phyloP scores from a whole-genome alignment of 1,140 invertebrate genomes.

The Spodoptera litura region DNA sequence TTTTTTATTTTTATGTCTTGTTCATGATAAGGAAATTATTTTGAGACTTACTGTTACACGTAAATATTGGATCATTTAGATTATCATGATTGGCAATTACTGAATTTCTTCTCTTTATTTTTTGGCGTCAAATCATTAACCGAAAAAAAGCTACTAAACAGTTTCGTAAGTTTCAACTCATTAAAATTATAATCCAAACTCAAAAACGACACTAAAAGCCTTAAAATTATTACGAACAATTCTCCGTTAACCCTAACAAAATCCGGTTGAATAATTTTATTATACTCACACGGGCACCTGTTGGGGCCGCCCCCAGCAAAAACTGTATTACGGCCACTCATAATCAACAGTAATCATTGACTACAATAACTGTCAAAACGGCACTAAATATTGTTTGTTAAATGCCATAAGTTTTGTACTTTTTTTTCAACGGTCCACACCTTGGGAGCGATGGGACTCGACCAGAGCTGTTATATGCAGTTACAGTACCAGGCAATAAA shows the following conservation, averaged over 20 bases:
- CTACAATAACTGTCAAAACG: conserved; percentile 82
- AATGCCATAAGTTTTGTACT: conserved; percentile 74
- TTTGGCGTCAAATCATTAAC: not conserved
- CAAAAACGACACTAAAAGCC: not conserved
- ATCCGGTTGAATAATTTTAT: conserved; percentile 44
- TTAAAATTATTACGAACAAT: conserved; percentile 14
- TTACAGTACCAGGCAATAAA: no score
- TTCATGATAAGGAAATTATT: not conserved
- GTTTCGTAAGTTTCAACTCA: no score
- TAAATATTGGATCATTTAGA: not conserved
- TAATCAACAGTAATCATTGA: conserved; percentile 81
- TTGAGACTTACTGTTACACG: no score
- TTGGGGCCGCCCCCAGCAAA: conserved; percentile 61
- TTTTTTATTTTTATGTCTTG: conserved; percentile 36
- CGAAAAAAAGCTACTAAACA: conserved; percentile 6
- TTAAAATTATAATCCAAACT: not conserved
- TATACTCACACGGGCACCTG: conserved; percentile 57
- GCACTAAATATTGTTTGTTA: conserved; percentile 85
- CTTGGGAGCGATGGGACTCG: conserved; percentile 56
- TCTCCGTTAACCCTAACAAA: conserved; percentile 31
- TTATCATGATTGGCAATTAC: not conserved
- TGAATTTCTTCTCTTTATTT: not conserved
- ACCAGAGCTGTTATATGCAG: not conserved
- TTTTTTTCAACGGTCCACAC: conserved; percentile 79
- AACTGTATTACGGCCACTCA: conserved; percentile 71